phyloP scores from a whole-genome alignment of 2,888 invertebrate genomes.

The Cosmorhoe ocellata region DNA sequence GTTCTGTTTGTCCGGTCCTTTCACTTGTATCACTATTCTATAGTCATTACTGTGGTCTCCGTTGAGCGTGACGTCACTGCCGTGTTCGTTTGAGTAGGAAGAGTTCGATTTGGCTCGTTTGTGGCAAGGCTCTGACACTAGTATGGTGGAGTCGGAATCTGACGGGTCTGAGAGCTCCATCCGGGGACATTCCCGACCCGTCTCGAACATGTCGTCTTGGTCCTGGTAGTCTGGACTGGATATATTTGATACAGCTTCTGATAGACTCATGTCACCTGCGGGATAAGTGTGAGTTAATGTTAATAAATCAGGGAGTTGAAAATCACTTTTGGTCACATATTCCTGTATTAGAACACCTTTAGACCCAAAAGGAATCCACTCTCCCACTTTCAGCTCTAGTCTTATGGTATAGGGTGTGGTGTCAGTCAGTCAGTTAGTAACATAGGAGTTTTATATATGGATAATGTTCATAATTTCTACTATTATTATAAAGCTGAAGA shows the following conservation, averaged over 20 bases:
- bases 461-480: too few relatives aligned
- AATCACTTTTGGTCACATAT: too few relatives aligned
- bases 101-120: constrained; percentile 76
- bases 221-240: constrained; percentile 95
- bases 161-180: constrained; percentile 95
- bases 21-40: constrained; percentile 91
- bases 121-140: constrained; percentile 90
- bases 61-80: constrained; percentile 83
- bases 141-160: constrained; percentile 93
- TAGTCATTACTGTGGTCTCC: constrained; percentile 78
- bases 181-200: constrained; percentile 88
- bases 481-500: too few relatives aligned
- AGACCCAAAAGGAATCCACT: too few relatives aligned
- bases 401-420: too few relatives aligned
- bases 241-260: constrained; percentile 94
- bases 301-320: too few relatives aligned
- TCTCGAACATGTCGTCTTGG: constrained; percentile 91
- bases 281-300: constrained; percentile 21
- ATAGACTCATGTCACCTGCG: constrained; percentile 89
- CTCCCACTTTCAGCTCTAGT: too few relatives aligned
- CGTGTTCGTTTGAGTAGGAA: constrained; percentile 73
- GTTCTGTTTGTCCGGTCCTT: constrained; percentile 70
- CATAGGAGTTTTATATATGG: too few relatives aligned
- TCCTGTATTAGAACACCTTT: too few relatives aligned
- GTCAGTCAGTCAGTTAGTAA: too few relatives aligned